A percentile compares a stretch with the other conserved stretches of the same genome.
These are phyloP conservation scores for Crepidodera aurea DNA, from an alignment of 2,888 invertebrate species.

Conservation along the genomic window DNA sequence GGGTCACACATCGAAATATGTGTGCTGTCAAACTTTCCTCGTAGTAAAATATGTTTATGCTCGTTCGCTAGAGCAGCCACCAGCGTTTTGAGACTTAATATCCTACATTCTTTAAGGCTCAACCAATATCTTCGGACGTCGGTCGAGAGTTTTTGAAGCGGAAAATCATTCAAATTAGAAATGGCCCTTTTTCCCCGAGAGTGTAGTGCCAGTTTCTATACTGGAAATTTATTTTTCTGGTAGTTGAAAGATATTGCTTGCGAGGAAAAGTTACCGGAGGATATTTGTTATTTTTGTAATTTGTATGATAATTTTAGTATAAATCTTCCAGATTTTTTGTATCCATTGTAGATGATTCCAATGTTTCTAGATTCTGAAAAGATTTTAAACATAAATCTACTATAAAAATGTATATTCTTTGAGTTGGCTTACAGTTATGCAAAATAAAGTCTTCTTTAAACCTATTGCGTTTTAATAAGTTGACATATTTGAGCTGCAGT, in stretches of 20 bases:
- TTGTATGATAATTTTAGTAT: conserved; percentile 8
- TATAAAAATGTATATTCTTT: no score
- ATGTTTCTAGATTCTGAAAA: no score
- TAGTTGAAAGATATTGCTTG: conserved; percentile 3
- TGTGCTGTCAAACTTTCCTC: conserved; percentile 25
- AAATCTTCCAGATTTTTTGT: not conserved
- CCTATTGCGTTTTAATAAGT: no score
- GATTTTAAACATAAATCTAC: no score
- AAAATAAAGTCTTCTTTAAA: no score
- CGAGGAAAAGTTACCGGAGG: not conserved
- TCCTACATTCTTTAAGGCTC: conserved; percentile 16
- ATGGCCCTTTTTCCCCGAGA: conserved; percentile 5
- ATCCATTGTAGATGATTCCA: no score
- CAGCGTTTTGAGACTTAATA: conserved; percentile 1
- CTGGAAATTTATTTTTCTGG: conserved; percentile 1
- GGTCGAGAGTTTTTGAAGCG: conserved; percentile 9
- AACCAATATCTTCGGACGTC: conserved; percentile 14
- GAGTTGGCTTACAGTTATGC: no score
- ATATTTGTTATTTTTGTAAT: not conserved
- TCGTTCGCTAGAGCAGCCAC: conserved; percentile 20
- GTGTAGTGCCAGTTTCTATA: not conserved
- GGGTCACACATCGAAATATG: conserved; percentile 32
- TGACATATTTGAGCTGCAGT: no score
- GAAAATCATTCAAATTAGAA: conserved; percentile 29
- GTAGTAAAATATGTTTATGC: conserved; percentile 23